These are phyloP conservation scores for Drosophila lutescens DNA, from an alignment of 2,888 invertebrate genomes.

Conservation along the genomic window DNA sequence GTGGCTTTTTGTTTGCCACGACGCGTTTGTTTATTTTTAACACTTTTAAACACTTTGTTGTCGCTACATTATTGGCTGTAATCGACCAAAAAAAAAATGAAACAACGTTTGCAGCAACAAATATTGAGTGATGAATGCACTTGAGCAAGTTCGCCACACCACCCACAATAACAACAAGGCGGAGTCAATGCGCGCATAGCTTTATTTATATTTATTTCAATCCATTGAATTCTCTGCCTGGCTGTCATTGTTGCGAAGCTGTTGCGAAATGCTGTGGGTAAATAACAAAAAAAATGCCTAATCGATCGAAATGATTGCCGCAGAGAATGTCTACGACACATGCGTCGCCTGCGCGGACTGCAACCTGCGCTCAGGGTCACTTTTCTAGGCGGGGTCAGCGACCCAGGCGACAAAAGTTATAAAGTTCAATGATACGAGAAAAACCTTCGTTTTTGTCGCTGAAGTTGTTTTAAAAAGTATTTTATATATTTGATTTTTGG, in stretches of 20 bases:
- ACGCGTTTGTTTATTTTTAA: conserved; percentile 46
- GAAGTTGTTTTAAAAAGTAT: no score
- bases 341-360: conserved; percentile 26
- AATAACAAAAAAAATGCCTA: conserved; percentile 17
- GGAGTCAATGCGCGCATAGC: conserved; percentile 58
- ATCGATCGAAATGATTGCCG: conserved; percentile 24
- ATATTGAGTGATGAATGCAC: conserved; percentile 48
- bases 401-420: conserved; percentile 17
- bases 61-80: not conserved
- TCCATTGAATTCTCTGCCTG: conserved; percentile 10
- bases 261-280: conserved; percentile 32
- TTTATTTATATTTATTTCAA: conserved; percentile 30
- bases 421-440: conserved; percentile 14
- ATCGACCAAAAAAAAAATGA: conserved; percentile 2
- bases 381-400: conserved; percentile 18
- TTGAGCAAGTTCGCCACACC: conserved; percentile 66
- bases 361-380: conserved; percentile 15
- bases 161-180: conserved; percentile 16
- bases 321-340: conserved; percentile 9
- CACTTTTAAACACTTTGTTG: conserved; percentile 34
- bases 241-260: conserved; percentile 16
- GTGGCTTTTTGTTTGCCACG: conserved; percentile 52
- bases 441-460: no score
- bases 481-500: no score
- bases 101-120: conserved; percentile 2